Evolutionary conservation across 2,797 vertebrate species (phyloP).

Genomic region (Caiman crocodilus): DNA sequence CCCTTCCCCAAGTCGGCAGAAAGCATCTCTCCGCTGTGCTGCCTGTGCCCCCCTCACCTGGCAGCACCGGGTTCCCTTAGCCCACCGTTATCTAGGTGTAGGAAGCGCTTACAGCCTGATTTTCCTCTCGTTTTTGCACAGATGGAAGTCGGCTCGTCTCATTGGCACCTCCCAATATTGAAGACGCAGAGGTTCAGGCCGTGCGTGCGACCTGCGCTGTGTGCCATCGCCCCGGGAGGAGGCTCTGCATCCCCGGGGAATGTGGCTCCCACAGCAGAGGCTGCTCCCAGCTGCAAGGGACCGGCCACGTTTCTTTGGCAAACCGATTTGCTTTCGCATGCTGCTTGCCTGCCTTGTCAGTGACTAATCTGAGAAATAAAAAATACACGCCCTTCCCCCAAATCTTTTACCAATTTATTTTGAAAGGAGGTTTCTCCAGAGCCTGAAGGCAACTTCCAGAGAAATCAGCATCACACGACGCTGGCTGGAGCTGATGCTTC

Average conservation of each 20-base stretch:
- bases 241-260: neutral
- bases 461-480: accelerated
- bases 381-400: neutral
- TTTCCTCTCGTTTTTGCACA: neutral
- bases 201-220: neutral
- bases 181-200: no score
- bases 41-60: neutral
- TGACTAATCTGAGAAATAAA: neutral
- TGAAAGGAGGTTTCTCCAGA: neutral
- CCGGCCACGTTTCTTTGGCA: neutral
- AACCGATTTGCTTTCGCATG: neutral
- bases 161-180: no score
- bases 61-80: no score
- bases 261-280: neutral
- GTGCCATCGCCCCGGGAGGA: no score
- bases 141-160: neutral
- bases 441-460: accelerated
- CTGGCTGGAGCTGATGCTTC: accelerated
- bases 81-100: neutral
- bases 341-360: neutral
- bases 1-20: neutral
- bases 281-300: neutral
- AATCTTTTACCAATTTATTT: neutral
- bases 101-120: neutral
- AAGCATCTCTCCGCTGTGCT: neutral